phyloP scores from a whole-genome alignment of 1,140 invertebrate genomes.

The Cyclargus thomasi region DNA sequence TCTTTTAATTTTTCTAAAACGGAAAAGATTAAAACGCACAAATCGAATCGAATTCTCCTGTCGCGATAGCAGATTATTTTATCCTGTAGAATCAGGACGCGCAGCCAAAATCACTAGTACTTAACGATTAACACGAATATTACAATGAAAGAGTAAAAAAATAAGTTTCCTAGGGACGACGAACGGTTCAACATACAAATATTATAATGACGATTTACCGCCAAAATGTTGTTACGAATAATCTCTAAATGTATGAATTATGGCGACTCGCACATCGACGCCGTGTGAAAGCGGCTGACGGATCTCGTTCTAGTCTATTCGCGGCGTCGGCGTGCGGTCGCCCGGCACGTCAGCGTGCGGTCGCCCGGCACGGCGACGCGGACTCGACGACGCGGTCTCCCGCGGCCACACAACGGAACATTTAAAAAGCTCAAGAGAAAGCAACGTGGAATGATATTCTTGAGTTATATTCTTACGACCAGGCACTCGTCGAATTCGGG shows the following conservation, averaged over 20 bases:
- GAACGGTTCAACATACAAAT: neutral
- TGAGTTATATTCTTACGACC: neutral
- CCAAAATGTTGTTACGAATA: neutral
- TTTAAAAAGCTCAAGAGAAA: conserved; percentile 6
- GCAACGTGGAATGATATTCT: conserved; percentile 3
- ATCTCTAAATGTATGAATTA: too few species aligned
- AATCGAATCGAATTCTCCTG: too few species aligned
- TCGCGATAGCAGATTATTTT: neutral
- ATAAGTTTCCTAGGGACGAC: neutral
- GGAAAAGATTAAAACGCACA: too few species aligned
- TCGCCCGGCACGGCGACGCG: neutral
- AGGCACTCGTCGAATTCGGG: neutral
- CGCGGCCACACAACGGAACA: conserved; percentile 8
- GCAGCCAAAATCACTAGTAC: neutral
- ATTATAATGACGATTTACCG: neutral
- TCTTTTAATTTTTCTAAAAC: too few species aligned
- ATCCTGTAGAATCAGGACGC: neutral
- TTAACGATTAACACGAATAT: neutral
- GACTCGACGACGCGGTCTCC: neutral
- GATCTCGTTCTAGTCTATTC: neutral
- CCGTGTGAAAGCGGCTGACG: neutral
- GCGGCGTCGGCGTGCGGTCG: neutral
- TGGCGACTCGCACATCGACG: neutral
- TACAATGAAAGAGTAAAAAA: neutral
- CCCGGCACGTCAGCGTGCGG: too few species aligned